A percentile compares a stretch with the other conserved stretches of the same genome.
Evolutionary conservation across 1,140 invertebrate genomes (phyloP).

Genomic region (Drosophila auraria): DNA sequence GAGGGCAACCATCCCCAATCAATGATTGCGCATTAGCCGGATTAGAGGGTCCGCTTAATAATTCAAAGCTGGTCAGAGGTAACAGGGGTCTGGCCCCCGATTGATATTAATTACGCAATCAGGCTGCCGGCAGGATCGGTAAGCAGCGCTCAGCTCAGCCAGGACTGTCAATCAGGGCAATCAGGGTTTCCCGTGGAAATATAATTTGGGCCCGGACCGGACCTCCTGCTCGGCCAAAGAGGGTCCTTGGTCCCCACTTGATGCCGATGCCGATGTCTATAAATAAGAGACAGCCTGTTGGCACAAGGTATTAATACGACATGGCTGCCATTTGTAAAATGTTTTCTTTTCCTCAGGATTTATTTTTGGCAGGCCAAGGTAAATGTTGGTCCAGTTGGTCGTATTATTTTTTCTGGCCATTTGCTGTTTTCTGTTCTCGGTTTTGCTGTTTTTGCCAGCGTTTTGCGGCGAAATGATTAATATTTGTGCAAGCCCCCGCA

Average conservation of each 20-base stretch:
- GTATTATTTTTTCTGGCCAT: conserved; percentile 16
- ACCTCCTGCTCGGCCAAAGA: background rate
- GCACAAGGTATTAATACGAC: conserved; percentile 44
- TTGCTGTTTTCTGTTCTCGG: conserved; percentile 25
- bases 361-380: conserved; percentile 42
- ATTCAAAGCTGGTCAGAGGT: conserved; percentile 16
- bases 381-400: conserved; percentile 28
- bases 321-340: conserved; percentile 46
- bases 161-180: conserved; percentile 28
- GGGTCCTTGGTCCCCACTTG: background rate
- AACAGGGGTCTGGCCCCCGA: background rate
- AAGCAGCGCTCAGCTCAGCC: background rate
- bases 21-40: conserved; percentile 9
- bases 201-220: conserved; percentile 15
- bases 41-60: conserved; percentile 16
- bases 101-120: conserved; percentile 51
- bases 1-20: background rate
- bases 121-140: conserved; percentile 3
- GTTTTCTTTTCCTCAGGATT: conserved; percentile 45
- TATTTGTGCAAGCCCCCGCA: conserved; percentile 46
- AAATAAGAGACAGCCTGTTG: conserved; percentile 34
- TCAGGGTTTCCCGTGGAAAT: conserved; percentile 5
- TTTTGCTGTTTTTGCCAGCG: conserved; percentile 29
- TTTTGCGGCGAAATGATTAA: conserved; percentile 52
- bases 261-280: conserved; percentile 1